phyloP scores from a whole-genome alignment of 2,797 vertebrate genomes.

The Acanthis flammea region DNA sequence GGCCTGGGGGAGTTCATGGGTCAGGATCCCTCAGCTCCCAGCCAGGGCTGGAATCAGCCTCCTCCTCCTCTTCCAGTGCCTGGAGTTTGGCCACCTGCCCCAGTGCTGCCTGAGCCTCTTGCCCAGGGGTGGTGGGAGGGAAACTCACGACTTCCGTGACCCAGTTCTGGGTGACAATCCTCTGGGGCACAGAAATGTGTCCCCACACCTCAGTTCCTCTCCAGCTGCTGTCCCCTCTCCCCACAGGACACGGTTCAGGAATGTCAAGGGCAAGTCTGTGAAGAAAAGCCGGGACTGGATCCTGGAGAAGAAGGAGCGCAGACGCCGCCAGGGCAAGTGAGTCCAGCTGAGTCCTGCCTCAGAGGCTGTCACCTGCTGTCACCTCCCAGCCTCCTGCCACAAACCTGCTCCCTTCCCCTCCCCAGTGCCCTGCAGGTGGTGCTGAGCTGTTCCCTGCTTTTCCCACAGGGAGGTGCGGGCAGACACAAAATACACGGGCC shows the following conservation, averaged over 20 bases:
- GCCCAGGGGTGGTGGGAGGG: background rate
- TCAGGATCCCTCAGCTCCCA: background rate
- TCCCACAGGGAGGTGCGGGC: conserved; percentile 84
- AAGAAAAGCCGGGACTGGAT: conserved; percentile 93
- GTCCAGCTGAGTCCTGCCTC: background rate
- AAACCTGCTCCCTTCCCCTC: background rate
- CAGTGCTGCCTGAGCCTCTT: background rate
- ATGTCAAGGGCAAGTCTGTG: conserved; percentile 79
- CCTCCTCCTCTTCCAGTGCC: background rate
- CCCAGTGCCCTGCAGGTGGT: background rate
- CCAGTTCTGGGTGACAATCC: background rate
- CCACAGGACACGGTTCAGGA: conserved; percentile 80
- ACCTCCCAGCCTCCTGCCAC: background rate
- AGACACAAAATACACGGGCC: conserved; percentile 91
- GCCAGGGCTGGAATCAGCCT: background rate
- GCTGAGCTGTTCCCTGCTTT: background rate
- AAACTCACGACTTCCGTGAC: background rate
- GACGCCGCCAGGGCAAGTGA: conserved; percentile 90
- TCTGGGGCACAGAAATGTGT: background rate
- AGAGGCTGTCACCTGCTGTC: background rate
- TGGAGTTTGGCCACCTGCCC: background rate
- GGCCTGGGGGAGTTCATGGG: background rate
- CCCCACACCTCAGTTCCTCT: background rate
- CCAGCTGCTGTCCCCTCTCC: background rate
- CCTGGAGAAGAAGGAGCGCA: conserved; percentile 89